Percentiles rank a stretch among this genome's conserved stretches.
These are phyloP conservation scores for Porites lutea DNA, from an alignment of 64 coral and sea anemone species.

Conservation along the genomic window DNA sequence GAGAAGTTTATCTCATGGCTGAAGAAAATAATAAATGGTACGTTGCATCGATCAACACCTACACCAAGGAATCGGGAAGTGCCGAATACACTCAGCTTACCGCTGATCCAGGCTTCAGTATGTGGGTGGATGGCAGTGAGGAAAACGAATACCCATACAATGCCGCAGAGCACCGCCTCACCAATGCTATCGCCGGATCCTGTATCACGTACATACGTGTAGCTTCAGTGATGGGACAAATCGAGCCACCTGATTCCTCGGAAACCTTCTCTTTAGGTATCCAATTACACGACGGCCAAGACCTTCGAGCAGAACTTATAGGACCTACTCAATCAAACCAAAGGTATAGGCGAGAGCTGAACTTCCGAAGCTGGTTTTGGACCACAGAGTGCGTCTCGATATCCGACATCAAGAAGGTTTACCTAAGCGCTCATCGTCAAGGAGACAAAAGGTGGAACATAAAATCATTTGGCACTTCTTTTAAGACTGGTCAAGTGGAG, in stretches of 20 bases:
- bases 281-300: background rate
- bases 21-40: background rate
- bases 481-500: constrained; percentile 19
- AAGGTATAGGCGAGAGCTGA: background rate
- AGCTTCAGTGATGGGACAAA: background rate
- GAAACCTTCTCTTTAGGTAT: background rate
- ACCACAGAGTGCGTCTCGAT: constrained; percentile 8
- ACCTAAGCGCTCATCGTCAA: constrained; percentile 26
- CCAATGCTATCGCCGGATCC: constrained; percentile 15
- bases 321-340: background rate
- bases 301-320: constrained; percentile 23
- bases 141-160: constrained; percentile 15
- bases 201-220: constrained; percentile 41
- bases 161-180: constrained; percentile 16
- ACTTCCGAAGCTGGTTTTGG: constrained; percentile 16
- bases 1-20: background rate
- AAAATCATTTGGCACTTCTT: constrained; percentile 55
- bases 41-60: constrained; percentile 14
- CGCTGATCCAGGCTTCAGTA: constrained; percentile 14
- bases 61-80: background rate
- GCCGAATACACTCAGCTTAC: background rate
- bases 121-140: background rate
- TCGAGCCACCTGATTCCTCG: background rate
- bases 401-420: background rate
- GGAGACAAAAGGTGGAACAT: constrained; percentile 3